Percentiles rank a stretch among this genome's conserved stretches.
Conservation (phyloP, 2,113 vertebrate genomes). For the Hypanus sabinus region DNA sequence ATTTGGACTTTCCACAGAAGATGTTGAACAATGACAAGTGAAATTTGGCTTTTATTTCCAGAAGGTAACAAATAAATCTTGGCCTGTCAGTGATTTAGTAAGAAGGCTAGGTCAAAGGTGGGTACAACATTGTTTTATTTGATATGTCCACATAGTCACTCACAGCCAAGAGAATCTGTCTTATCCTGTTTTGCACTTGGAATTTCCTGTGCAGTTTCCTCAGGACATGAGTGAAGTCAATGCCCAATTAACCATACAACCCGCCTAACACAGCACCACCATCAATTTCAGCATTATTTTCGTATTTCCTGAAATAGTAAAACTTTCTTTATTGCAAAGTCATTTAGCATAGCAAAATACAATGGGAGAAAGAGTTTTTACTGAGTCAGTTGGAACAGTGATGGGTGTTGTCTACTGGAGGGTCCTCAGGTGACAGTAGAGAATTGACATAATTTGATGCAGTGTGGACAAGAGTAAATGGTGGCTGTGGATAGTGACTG, state of each 20-base stretch:
- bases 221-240: no score
- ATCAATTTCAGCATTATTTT: background rate
- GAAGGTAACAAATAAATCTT: background rate
- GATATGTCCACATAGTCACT: background rate
- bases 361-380: background rate
- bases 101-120: background rate
- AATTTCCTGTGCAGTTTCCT: background rate
- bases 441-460: no score
- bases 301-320: background rate
- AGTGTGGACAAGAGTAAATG: no score
- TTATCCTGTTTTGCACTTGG: background rate
- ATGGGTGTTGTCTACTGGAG: no score
- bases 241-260: background rate
- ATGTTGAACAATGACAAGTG: background rate
- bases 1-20: background rate
- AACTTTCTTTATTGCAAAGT: background rate
- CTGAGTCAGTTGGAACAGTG: background rate
- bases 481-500: no score
- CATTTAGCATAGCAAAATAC: background rate
- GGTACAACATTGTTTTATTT: background rate
- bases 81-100: background rate
- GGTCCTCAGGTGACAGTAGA: no score
- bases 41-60: background rate
- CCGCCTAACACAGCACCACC: background rate
- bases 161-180: background rate